Conservation (phyloP, 2,113 vertebrate genomes). For the Acrocephalus kingi region DNA sequence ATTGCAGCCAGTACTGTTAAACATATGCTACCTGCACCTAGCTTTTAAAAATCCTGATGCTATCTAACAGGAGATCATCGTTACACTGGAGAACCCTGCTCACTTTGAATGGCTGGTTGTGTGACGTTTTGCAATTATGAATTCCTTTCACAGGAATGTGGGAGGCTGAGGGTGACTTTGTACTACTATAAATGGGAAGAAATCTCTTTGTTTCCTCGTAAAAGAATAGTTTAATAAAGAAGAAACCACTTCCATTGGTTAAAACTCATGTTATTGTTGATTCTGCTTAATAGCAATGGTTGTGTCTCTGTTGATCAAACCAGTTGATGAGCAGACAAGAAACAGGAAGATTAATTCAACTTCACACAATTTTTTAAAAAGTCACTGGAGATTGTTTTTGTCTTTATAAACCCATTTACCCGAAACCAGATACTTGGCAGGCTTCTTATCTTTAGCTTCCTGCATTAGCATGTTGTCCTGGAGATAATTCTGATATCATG, state of each 20-base stretch:
- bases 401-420: background rate
- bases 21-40: background rate
- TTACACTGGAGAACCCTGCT: background rate
- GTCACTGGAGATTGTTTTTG: background rate
- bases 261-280: background rate
- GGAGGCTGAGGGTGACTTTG: background rate
- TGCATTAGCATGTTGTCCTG: background rate
- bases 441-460: background rate
- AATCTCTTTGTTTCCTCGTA: background rate
- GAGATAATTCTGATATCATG: background rate
- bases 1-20: background rate
- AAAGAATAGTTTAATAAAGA: background rate
- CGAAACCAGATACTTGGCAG: background rate
- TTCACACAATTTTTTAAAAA: background rate
- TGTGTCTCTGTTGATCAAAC: background rate
- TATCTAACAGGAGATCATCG: background rate
- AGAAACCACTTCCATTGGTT: background rate
- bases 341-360: background rate
- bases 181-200: background rate
- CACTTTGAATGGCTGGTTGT: background rate
- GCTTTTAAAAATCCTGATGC: background rate
- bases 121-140: background rate
- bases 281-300: background rate
- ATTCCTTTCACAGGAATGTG: background rate
- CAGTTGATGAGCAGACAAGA: background rate